Base-by-base conservation (phyloP, 2,113 vertebrate genomes). In the Zosterops japonicus region DNA sequence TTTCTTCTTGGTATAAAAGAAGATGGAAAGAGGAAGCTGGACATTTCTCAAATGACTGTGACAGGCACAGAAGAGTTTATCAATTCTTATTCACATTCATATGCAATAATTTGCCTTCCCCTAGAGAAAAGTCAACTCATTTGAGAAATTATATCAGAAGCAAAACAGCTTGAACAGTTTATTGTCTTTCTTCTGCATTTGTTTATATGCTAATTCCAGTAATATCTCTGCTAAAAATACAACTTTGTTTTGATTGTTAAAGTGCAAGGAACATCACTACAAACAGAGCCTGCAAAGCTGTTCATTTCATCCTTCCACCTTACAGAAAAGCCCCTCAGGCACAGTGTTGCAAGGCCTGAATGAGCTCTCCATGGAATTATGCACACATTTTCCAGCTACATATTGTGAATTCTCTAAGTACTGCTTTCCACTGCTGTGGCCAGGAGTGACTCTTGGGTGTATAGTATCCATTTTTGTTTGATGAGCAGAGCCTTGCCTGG, bases 161-260 rank as follows among this genome's bases (percentile, higher is more conserved):
- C 13, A 69, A 63, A 90, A 70, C 22, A 79, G 22, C 41, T 79
- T 89, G 69, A n/a, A 65, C 12, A 33, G 8, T 92, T 94, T 59
- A 33, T 89, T 76, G 35, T 59, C 27, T 84, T 93, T 83, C 79
- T 56, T 42, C 42, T 36, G 21, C 33, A 52, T 90, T 83, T 93
- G 31, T 86, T 94, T 87, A 67, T 79, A 49, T 63, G 69, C 14
- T 83, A 90, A 79, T 76, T 83, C 12, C 39, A 71, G 36, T 74
- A 87, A 90, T 82, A 89, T 31, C 33, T 87, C 52, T 81, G 49
- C 49, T 92, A 77, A 89, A 96, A 92, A 84, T 71, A 82, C 24
- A 71, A 59, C 9, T 86, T 61, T 72, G 21, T 39, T 95, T 95
- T 84, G n/a, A 75, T 47, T 95, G 42, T 63, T 80, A 22, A 35